These are phyloP conservation scores for Peromyscus leucopus DNA, from an alignment of 2,113 vertebrate genomes.

Conservation along the genomic window DNA sequence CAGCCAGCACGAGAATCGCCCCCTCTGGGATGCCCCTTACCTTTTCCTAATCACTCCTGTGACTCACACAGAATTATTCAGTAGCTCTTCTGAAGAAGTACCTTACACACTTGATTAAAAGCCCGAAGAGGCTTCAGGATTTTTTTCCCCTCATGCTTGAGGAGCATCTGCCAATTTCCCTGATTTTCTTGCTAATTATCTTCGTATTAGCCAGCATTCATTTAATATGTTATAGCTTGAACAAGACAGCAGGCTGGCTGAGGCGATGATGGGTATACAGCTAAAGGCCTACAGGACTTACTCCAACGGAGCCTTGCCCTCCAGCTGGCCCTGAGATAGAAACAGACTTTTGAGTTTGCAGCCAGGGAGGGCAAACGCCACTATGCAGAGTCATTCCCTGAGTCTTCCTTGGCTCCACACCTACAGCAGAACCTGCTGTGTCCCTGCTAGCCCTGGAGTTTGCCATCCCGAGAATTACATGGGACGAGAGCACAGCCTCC, in stretches of 20 bases:
- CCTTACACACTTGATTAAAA: constrained; percentile 82
- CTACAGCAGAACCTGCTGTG: not conserved
- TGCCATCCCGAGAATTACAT: not conserved
- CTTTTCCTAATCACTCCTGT: constrained; percentile 75
- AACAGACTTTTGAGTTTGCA: constrained; percentile 2
- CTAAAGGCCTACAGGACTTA: constrained; percentile 34
- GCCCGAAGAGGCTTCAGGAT: constrained; percentile 73
- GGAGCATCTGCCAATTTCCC: constrained; percentile 82
- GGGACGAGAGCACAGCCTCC: not conserved
- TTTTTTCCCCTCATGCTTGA: constrained; percentile 72
- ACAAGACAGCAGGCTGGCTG: constrained; percentile 64
- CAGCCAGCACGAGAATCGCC: not conserved
- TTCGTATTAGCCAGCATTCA: constrained; percentile 74
- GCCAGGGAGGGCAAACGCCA: not conserved
- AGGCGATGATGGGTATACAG: not conserved
- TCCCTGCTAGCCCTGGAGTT: not conserved
- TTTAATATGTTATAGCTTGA: constrained; percentile 67
- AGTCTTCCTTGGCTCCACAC: not conserved
- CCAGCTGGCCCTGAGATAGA: not conserved
- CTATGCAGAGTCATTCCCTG: not conserved
- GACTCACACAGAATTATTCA: constrained; percentile 80
- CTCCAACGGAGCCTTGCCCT: not conserved
- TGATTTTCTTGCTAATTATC: constrained; percentile 80
- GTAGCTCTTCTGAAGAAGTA: constrained; percentile 76
- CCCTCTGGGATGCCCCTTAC: constrained; percentile 71